phyloP scores from a whole-genome alignment of 30 jellyfish, hydroid and myxozoan species.

The Calvadosia cruxmelitensis region DNA sequence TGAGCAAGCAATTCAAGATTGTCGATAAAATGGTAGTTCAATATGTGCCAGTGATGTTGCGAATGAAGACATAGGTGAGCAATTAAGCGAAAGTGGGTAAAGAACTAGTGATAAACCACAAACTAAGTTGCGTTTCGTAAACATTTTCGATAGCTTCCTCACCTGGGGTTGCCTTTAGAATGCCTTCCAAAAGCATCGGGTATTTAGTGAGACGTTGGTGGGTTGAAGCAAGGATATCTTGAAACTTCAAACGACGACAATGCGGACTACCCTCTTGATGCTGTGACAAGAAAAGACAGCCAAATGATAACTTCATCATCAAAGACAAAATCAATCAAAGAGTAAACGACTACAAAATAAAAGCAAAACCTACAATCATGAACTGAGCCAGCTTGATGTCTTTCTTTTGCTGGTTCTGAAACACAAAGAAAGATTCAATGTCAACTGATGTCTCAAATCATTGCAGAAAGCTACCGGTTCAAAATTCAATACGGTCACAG shows the following conservation, averaged over 20 bases:
- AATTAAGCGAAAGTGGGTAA: too few species aligned
- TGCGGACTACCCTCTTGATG: conserved; percentile 66
- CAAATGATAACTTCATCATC: too few species aligned
- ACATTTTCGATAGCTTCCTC: neutral
- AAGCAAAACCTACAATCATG: conserved; percentile 45
- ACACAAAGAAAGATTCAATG: conserved; percentile 4
- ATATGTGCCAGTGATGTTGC: too few species aligned
- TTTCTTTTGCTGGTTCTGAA: conserved; percentile 45
- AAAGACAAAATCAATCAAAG: too few species aligned
- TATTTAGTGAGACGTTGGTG: conserved; percentile 93
- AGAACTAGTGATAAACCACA: too few species aligned
- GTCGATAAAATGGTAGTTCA: too few species aligned
- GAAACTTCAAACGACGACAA: conserved; percentile 81
- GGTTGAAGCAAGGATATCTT: conserved; percentile 85
- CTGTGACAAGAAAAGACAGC: conserved; percentile 24
- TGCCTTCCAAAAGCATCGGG: conserved; percentile 62
- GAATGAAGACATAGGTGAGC: too few species aligned
- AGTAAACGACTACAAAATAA: too few species aligned
- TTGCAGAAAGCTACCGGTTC: too few species aligned
- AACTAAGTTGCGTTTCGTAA: too few species aligned
- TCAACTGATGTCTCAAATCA: too few species aligned
- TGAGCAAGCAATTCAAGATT: neutral
- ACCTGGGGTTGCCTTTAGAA: conserved; percentile 71
- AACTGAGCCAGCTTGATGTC: conserved; percentile 45
- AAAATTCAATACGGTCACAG: neutral